Conservation (phyloP, 2,888 invertebrate genomes). For the Horisme vitalbata region DNA sequence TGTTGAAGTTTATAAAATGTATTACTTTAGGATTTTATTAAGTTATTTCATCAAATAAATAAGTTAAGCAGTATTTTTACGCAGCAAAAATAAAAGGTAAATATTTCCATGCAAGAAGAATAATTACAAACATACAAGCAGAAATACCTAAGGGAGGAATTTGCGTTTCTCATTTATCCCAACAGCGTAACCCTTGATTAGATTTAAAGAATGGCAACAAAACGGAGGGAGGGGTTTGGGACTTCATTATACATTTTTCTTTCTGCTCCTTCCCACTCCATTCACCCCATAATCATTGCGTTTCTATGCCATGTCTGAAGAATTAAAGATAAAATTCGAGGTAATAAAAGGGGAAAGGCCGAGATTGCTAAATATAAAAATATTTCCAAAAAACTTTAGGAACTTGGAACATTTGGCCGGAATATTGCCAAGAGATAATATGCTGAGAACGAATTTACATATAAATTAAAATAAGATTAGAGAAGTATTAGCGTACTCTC, state of each 20-base stretch:
- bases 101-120: conserved; percentile 21
- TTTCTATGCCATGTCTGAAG: conserved; percentile 57
- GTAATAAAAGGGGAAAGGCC: conserved; percentile 56
- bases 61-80: neutral
- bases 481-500: conserved; percentile 46
- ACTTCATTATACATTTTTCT: conserved; percentile 68
- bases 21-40: too few species aligned
- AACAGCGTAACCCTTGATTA: conserved; percentile 51
- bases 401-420: conserved; percentile 47
- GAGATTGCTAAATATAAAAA: conserved; percentile 61
- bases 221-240: conserved; percentile 50
- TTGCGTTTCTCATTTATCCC: conserved; percentile 38
- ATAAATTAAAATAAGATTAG: conserved; percentile 61
- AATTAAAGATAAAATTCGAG: conserved; percentile 64
- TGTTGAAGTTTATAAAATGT: too few species aligned
- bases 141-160: conserved; percentile 33
- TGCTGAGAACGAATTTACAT: conserved; percentile 58
- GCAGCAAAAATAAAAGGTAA: neutral
- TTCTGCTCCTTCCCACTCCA: conserved; percentile 48
- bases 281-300: conserved; percentile 59
- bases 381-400: conserved; percentile 49
- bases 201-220: conserved; percentile 60
- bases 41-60: too few species aligned
- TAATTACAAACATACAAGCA: conserved; percentile 32
- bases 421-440: conserved; percentile 52